Evolutionary conservation across 1,140 invertebrate species (phyloP).

Genomic region (Tyrophagus putrescentiae): DNA sequence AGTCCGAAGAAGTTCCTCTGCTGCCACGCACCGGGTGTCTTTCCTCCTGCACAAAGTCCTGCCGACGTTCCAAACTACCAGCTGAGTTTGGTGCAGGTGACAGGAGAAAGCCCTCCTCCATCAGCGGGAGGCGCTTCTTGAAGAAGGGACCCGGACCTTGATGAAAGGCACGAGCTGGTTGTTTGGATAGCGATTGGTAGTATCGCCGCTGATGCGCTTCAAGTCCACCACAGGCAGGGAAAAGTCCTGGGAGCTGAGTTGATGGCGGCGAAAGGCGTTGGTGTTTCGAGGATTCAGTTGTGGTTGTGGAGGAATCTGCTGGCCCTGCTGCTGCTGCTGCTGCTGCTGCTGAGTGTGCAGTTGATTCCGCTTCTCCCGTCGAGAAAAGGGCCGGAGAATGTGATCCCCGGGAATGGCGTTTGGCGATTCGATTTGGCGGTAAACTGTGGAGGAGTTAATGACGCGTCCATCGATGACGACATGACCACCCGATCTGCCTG

Average conservation of each 20-base stretch:
- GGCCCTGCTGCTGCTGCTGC: too few species aligned
- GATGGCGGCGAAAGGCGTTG: too few species aligned
- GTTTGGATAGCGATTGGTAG: background rate
- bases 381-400: background rate
- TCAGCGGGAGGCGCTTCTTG: constrained; percentile 1
- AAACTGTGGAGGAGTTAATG: too few species aligned
- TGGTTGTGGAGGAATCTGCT: too few species aligned
- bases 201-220: background rate
- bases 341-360: too few species aligned
- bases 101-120: constrained; percentile 38
- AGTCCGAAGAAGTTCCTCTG: too few species aligned
- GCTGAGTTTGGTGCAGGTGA: constrained; percentile 56
- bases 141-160: background rate
- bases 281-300: too few species aligned
- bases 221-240: constrained; percentile 3
- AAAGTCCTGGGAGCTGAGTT: too few species aligned
- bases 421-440: background rate
- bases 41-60: too few species aligned
- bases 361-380: background rate
- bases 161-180: background rate
- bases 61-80: constrained; percentile 72
- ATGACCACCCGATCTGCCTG: background rate
- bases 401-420: background rate
- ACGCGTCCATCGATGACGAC: background rate
- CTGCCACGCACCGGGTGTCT: too few species aligned